Conservation (phyloP, 1,140 invertebrate species). For the Cyphomyrmex costatus region DNA sequence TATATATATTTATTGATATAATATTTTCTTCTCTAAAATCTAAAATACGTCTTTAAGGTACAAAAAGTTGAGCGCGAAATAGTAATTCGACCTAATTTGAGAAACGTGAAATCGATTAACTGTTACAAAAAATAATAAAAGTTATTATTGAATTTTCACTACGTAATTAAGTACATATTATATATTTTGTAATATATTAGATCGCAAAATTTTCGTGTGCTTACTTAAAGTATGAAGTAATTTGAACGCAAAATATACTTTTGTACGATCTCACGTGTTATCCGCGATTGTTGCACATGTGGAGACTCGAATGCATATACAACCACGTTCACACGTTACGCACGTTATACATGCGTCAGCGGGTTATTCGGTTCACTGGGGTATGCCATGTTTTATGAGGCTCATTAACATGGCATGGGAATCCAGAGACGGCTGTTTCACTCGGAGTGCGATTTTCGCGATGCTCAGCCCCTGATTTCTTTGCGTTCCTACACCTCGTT, state of each 20-base stretch:
- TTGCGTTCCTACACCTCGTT: slow-evolving; percentile 3
- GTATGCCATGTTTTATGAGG: slow-evolving; percentile 48
- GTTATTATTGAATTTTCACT: not conserved
- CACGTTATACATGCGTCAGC: slow-evolving; percentile 31
- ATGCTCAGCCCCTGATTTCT: slow-evolving; percentile 14
- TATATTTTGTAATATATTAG: not conserved
- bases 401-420: slow-evolving; percentile 64
- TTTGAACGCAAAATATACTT: slow-evolving; percentile 18
- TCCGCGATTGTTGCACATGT: slow-evolving; percentile 2
- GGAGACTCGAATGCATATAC: not conserved
- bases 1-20: not conserved
- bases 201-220: slow-evolving; percentile 30
- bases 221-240: not conserved
- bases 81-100: not conserved
- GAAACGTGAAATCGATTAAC: not conserved
- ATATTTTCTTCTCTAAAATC: not conserved
- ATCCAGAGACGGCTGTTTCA: slow-evolving; percentile 51
- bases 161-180: not conserved
- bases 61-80: not conserved
- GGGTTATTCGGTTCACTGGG: slow-evolving; percentile 65
- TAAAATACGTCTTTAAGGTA: not conserved
- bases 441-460: slow-evolving; percentile 43
- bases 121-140: not conserved
- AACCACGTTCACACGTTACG: not conserved
- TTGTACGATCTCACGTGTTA: not conserved